Evolutionary conservation across 2,113 vertebrate genomes (phyloP).

Genomic region (Dendropsophus ebraccatus): DNA sequence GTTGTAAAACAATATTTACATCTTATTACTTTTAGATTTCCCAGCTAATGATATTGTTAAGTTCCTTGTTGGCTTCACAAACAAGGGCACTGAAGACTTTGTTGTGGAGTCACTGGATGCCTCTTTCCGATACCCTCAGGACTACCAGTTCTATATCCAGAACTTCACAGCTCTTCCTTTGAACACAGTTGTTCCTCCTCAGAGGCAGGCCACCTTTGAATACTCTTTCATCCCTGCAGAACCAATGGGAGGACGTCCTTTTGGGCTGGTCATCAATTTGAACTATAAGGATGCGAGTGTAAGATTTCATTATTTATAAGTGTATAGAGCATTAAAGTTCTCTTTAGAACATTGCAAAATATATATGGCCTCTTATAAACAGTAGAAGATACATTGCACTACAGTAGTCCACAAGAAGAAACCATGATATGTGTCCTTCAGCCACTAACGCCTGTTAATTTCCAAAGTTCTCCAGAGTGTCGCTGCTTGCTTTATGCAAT

Average conservation of each 20-base stretch:
- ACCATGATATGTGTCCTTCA: no score
- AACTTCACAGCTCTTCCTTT: conserved; percentile 97
- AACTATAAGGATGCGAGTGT: conserved; percentile 94
- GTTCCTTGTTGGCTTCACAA: conserved; percentile 95
- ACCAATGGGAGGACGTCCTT: conserved; percentile 95
- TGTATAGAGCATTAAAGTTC: neutral
- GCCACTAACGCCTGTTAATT: no score
- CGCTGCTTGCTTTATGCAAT: no score
- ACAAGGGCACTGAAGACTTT: conserved; percentile 93
- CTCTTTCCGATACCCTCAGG: conserved; percentile 97
- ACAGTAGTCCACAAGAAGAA: no score
- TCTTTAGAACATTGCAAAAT: neutral
- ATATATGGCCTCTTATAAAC: neutral
- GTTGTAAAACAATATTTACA: neutral
- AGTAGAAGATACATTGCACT: neutral
- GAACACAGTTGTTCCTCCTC: conserved; percentile 83
- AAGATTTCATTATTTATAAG: conserved; percentile 60
- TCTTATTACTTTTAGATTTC: conserved; percentile 79
- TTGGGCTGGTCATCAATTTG: conserved; percentile 95
- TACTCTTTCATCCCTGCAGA: conserved; percentile 98
- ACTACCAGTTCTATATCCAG: conserved; percentile 99
- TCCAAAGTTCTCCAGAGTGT: no score
- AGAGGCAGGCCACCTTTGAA: conserved; percentile 94
- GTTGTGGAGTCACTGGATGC: conserved; percentile 93
- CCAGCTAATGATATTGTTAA: conserved; percentile 97